A percentile compares a stretch with the other conserved stretches of the same genome.
Conservation (phyloP, 2,113 vertebrate genomes). For the Isichthys henryi region DNA sequence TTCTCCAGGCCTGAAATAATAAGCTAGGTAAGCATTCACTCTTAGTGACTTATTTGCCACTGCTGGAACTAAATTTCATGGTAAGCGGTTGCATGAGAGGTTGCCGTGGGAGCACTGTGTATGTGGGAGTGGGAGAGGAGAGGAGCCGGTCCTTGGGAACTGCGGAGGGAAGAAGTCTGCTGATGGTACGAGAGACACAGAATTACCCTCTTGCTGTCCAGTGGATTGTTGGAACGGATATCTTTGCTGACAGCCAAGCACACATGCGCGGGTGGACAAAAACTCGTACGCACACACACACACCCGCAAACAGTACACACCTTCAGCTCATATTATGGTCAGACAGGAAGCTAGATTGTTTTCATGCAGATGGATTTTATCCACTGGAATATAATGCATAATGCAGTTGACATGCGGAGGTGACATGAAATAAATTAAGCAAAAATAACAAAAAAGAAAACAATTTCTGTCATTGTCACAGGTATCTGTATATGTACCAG, state of each 20-base stretch:
- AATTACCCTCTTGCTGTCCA: background rate
- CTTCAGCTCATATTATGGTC: constrained; percentile 8
- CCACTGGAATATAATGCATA: constrained; percentile 2
- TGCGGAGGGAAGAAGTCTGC: background rate
- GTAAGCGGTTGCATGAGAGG: background rate
- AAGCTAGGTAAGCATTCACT: background rate
- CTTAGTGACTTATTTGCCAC: background rate
- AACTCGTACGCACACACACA: background rate
- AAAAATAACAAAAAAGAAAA: constrained; percentile 5
- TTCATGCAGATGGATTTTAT: constrained; percentile 14
- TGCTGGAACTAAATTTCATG: background rate
- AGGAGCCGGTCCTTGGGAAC: background rate
- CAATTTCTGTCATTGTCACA: background rate
- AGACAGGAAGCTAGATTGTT: constrained; percentile 17
- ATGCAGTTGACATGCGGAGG: background rate
- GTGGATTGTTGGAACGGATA: background rate
- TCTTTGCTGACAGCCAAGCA: constrained; percentile 7
- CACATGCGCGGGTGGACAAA: background rate
- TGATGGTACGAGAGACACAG: background rate
- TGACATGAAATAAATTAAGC: constrained; percentile 5
- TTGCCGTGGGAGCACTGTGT: background rate
- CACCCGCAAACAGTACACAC: background rate
- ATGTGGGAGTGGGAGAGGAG: background rate
- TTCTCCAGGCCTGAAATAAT: background rate
- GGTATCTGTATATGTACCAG: background rate